Percentiles rank a stretch among this genome's conserved stretches.
Conservation (phyloP, 37 sponge, comb jelly and placozoan genomes). For the Halisarca cf. caerulea region DNA sequence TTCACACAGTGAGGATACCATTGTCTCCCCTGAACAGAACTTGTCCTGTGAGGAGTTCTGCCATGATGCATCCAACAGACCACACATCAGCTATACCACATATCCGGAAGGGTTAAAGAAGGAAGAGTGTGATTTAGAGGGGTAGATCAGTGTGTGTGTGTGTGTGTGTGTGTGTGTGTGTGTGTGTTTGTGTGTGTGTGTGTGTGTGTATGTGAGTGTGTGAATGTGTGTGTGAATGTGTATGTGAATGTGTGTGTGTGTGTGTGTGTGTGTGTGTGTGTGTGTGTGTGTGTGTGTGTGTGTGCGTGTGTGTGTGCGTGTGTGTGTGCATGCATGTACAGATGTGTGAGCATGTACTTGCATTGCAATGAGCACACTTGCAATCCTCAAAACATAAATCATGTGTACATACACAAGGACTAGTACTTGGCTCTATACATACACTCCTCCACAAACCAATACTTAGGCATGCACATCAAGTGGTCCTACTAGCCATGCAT, state of each 20-base stretch:
- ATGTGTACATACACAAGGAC: too few species aligned
- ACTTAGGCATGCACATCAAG: too few species aligned
- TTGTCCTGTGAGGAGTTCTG: conserved; percentile 86
- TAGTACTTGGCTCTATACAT: too few species aligned
- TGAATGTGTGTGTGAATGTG: conserved; percentile 19
- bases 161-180: background rate
- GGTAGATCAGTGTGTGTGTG: conserved; percentile 21
- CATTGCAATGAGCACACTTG: too few species aligned
- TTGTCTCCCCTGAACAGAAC: conserved; percentile 91
- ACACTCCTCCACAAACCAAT: too few species aligned
- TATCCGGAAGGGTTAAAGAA: too few species aligned
- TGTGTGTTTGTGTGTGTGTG: conserved; percentile 32
- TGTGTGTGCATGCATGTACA: too few species aligned
- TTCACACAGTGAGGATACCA: conserved; percentile 48
- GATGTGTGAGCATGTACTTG: too few species aligned
- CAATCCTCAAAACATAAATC: too few species aligned
- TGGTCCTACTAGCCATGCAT: too few species aligned
- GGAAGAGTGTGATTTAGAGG: conserved; percentile 6
- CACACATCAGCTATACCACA: conserved; percentile 67
- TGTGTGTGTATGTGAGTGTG: conserved; percentile 29
- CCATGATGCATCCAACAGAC: conserved; percentile 83
- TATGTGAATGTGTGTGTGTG: too few species aligned
- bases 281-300: conserved; percentile 6
- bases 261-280: conserved; percentile 13
- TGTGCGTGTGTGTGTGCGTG: background rate